Conservation (phyloP, 2,888 invertebrate genomes). For the Melangyna quadrimaculata region DNA sequence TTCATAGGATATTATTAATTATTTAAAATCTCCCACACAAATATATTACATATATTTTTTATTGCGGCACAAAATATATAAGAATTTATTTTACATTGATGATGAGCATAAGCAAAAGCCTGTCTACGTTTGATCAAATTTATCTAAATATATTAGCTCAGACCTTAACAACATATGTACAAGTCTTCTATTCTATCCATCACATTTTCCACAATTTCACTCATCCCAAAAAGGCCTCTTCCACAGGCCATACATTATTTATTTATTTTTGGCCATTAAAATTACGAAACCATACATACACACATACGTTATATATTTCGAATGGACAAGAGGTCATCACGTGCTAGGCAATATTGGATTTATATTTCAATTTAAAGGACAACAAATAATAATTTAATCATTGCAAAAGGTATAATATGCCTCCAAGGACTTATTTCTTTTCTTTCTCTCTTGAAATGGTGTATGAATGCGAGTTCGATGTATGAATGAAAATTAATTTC, state of each 20-base stretch:
- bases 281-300: neutral
- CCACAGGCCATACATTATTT: neutral
- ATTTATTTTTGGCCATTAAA: neutral
- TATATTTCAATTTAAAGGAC: constrained; percentile 8
- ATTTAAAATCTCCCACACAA: no score
- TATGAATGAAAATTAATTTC: neutral
- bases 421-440: neutral
- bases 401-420: constrained; percentile 2
- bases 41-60: neutral
- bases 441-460: neutral
- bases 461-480: neutral
- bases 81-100: neutral
- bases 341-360: constrained; percentile 12
- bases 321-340: neutral
- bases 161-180: neutral
- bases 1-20: no score
- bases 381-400: constrained; percentile 21
- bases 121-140: neutral
- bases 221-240: neutral
- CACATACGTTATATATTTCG: no score
- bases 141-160: neutral
- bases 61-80: neutral
- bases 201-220: neutral
- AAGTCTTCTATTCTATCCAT: neutral
- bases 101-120: neutral